Base-by-base conservation (phyloP, 2,113 vertebrate species). In the Malurus alboscapulatus region DNA sequence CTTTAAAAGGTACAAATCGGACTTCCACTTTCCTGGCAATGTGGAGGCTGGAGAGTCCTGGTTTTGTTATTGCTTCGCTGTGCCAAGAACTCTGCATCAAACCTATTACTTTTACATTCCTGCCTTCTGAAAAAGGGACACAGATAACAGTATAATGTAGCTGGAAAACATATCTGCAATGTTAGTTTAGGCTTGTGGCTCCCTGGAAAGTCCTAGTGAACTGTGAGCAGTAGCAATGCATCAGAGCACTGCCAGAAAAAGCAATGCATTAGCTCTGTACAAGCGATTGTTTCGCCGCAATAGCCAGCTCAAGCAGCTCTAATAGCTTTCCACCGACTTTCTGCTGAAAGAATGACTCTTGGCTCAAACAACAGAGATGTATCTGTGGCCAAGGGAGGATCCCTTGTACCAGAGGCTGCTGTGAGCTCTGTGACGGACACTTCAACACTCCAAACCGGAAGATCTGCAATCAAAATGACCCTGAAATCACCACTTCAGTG, bases 321-420 rank as follows among this genome's bases (percentile, higher is more conserved):
- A 85, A 91, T 61, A 55, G 87, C 62, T 87, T 94, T 72, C 81
- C 59, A 38, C 72, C 36, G 85, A 63, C 68, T 92, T 83, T 88
- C 61, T 93, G 68, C 68, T 84, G 69, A 32, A 92, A 84, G 85
- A 95, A 77, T 87, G 47, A 47, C 76, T 79, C 67, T 68, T 25
- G 36, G 55, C 47, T 95, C 0, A 0, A 93, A 58, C 14, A 83
- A 55, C 32, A 58, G 68, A 95, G 76, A 71, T 78, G 40, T 61
- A 27, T 78, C 80, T 86, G 42, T 47, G 48, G 44, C 25, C 36
- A 67, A 29, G 25, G 17, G 36, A 71, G 22, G 19, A 53, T 84
- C 26, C 21, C 47, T 77, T 25, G 15, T 44, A 55, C 24, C 67
- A 74, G 34, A 55, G 8, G 20, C 54, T 85, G 58, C 90, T 69